A percentile compares a stretch with the other conserved stretches of the same genome.
Conservation (phyloP, 2,113 vertebrate species). For the Cololabis saira region DNA sequence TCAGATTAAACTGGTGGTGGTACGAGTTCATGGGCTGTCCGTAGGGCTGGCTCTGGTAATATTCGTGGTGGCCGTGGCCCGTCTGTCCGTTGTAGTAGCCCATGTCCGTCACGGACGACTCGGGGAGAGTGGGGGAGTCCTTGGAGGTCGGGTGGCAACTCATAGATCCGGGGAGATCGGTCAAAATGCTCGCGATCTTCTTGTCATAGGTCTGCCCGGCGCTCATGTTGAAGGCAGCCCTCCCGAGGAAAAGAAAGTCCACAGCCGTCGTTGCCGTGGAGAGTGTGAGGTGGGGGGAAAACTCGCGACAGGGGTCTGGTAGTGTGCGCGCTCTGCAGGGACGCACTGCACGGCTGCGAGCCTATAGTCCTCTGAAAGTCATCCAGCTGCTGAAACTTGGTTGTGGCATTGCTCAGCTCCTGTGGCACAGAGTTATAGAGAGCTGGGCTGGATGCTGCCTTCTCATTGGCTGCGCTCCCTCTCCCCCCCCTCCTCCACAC, state of each 20-base stretch:
- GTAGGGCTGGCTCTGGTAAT: slow-evolving; percentile 88
- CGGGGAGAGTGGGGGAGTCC: slow-evolving; percentile 95
- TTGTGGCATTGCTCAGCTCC: slow-evolving; percentile 76
- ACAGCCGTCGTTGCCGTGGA: not conserved
- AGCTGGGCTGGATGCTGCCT: slow-evolving; percentile 83
- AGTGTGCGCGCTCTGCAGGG: slow-evolving; percentile 23
- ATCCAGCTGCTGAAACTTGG: slow-evolving; percentile 66
- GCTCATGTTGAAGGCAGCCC: slow-evolving; percentile 85
- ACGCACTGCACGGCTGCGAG: slow-evolving; percentile 46
- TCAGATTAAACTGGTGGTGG: slow-evolving; percentile 93
- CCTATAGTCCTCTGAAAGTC: slow-evolving; percentile 64
- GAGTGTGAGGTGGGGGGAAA: no score
- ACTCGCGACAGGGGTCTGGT: not conserved
- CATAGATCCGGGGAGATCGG: slow-evolving; percentile 93
- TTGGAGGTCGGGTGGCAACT: slow-evolving; percentile 95
- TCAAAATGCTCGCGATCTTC: slow-evolving; percentile 94
- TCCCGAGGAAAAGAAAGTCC: slow-evolving; percentile 30
- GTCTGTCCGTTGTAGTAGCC: slow-evolving; percentile 92
- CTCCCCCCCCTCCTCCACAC: slow-evolving; percentile 24
- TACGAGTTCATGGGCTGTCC: slow-evolving; percentile 89
- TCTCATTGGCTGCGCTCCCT: slow-evolving; percentile 89
- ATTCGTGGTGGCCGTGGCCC: slow-evolving; percentile 88
- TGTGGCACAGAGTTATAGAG: slow-evolving; percentile 92
- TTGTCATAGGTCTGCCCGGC: slow-evolving; percentile 90
- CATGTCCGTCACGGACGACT: slow-evolving; percentile 95